Evolutionary conservation across 2,113 vertebrate species (phyloP).

Genomic region (Himantopus leucocephalus): DNA sequence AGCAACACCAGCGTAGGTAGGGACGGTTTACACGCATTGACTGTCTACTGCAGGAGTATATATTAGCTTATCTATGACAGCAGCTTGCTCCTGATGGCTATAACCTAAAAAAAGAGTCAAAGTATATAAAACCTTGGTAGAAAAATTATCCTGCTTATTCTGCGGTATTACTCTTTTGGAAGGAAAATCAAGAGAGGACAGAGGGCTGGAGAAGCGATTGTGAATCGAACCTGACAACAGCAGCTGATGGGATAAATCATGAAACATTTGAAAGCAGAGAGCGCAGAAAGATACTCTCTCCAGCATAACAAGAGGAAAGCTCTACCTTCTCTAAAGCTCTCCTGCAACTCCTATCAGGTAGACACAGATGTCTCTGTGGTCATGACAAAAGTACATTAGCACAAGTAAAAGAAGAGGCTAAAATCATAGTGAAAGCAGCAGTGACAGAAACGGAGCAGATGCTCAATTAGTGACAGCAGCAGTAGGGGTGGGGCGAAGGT

Average conservation of each 20-base stretch:
- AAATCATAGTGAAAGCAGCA: not conserved
- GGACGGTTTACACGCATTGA: conserved; percentile 5
- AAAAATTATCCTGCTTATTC: conserved; percentile 29
- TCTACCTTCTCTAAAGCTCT: not conserved
- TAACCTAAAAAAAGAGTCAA: conserved; percentile 33
- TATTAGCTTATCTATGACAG: conserved; percentile 58
- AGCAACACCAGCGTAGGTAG: conserved; percentile 40
- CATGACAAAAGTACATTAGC: not conserved
- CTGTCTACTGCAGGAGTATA: conserved; percentile 35
- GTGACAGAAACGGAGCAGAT: not conserved
- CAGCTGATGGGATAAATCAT: not conserved
- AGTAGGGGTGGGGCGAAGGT: conserved; percentile 8
- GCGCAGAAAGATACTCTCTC: not conserved
- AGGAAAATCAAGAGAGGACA: not conserved
- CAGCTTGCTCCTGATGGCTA: conserved; percentile 54
- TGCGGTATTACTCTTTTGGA: not conserved
- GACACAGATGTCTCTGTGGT: not conserved
- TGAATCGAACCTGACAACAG: not conserved
- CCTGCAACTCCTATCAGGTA: not conserved
- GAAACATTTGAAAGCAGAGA: not conserved
- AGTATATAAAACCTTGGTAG: conserved; percentile 13
- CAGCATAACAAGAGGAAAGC: not conserved
- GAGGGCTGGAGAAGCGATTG: not conserved
- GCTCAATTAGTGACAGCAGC: conserved; percentile 21
- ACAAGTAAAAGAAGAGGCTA: not conserved